Evolutionary conservation across 2,113 vertebrate species (phyloP), one percentile per base, ranked within the genome.

Genomic region (Epinephelus lanceolatus): DNA sequence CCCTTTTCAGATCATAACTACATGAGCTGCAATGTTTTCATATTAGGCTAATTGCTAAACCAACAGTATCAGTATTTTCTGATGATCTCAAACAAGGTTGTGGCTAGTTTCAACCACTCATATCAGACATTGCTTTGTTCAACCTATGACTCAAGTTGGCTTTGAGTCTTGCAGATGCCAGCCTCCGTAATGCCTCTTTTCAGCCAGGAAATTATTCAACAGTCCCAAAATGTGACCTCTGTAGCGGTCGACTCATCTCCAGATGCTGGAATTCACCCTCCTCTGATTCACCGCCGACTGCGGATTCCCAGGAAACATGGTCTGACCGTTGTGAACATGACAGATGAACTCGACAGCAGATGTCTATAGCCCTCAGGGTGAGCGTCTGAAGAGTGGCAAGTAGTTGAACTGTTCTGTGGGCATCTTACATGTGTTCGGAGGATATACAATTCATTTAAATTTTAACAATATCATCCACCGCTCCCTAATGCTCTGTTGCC

Each of bases 121-220:
- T 37, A 37, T 6, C 33, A 37, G 33, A 37, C 59, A 18, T 23
- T 0, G 42, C 30, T 59, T 61, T 69, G 42, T 37, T n/a, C 21
- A 37, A 52, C 33, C 42, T 45, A n/a, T 45, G 17, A 75, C 33
- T 45, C 30, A 25, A 69, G 25, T 5, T 53, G 45, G 62, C 55
- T 6, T 17, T 45, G 42, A 69, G 2, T 12, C 14, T 33, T 12
- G 18, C 17, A 76, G 56, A 82, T 47, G 47, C 23, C 23, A 49
- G 57, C 55, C 37, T 9, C 11, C 8, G 17, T 6, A 18, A 11
- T 19, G 42, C 9, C 25, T 72, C 23, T 45, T 33, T 81, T 65
- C 33, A 85, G 37, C 21, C 71, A 83, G 71, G 40, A 83, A 75
- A 72, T 76, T 45, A 53, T 52, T 78, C 66, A 76, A 62, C 37